These are phyloP conservation scores for Spinibarbus caldwelli DNA, from an alignment of 2,797 vertebrate genomes.

Conservation along the genomic window DNA sequence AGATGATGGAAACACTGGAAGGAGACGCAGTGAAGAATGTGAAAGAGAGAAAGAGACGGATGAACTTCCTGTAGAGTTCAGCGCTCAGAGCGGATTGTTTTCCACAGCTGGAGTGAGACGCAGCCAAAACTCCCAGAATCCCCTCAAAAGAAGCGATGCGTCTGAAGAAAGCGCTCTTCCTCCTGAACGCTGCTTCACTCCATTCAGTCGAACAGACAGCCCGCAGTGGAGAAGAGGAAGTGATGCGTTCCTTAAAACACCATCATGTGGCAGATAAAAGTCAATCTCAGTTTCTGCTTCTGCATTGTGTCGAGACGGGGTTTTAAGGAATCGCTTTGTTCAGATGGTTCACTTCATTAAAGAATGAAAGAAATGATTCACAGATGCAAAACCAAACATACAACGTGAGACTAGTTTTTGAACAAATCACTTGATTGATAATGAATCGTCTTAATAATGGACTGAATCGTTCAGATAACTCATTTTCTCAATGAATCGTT, in stretches of 20 bases:
- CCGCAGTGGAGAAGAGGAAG: neutral
- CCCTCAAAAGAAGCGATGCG: neutral
- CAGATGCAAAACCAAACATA: too few species aligned
- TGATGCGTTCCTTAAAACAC: neutral
- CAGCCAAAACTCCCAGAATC: neutral
- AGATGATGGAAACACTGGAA: neutral
- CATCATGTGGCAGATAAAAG: neutral
- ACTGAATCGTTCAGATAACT: too few species aligned
- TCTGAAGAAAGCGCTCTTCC: too few species aligned
- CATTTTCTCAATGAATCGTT: too few species aligned
- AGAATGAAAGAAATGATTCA: too few species aligned
- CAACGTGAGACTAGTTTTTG: neutral
- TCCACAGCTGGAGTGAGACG: conserved; percentile 13
- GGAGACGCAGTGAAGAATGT: neutral
- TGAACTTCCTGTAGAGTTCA: conserved; percentile 37
- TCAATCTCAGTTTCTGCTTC: neutral
- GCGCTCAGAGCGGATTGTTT: neutral
- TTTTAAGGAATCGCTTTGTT: neutral
- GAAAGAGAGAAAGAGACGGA: neutral
- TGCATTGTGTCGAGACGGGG: neutral
- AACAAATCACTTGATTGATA: too few species aligned
- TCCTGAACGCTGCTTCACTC: neutral
- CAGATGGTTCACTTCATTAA: neutral
- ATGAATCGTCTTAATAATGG: too few species aligned
- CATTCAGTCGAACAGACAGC: neutral